Evolutionary conservation across 2,113 vertebrate genomes (phyloP), one percentile per base, ranked within the genome.

Genomic region (Xenopus laevis): DNA sequence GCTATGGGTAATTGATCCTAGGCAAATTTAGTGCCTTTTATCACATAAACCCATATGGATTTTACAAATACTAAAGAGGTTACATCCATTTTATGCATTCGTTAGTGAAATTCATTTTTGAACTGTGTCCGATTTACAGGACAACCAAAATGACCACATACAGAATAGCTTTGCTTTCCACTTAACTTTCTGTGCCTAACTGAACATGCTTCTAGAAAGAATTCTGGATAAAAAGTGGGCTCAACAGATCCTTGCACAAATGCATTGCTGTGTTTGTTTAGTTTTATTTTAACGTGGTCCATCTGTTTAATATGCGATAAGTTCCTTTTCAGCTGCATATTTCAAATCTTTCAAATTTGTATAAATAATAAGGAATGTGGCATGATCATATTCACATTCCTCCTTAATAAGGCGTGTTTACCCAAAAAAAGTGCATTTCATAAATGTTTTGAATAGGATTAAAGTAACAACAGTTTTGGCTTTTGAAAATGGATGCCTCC

Each of bases 211-310:
- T 40, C 33, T 40, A 40, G 3, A 40, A 40, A 40, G 33, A 40
- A 40, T 7, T 40, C 6, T 40, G 33, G 33, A 9, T 40, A 40
- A 40, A 40, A 5, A 40, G 33, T 40, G 33, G 33, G 8, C 33
- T 82, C 78, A 84, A 75, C 79, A 78, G 79, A 79, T 73, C 79
- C 65, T 82, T 82, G 81, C 84, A 81, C 83, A 79, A 82, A 75
- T 68, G 60, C 74, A 71, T 82, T 83, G 82, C 53, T 64, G 69
- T 81, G 80, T 87, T 87, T 86, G 81, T 81, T 86, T 86, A 86
- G 81, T 79, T 86, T 87, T 82, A 80, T 85, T 83, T 87, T 81
- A 80, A 78, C 77, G 72, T 61, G 76, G 69, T 79, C 80, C 81
- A 74, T 85, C 81, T 85, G 79, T 65, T 78, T 77, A 78, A 78